A percentile compares a stretch with the other conserved stretches of the same genome.
These are phyloP conservation scores for Dicrostonyx torquatus DNA, from an alignment of 2,797 vertebrate species.

Conservation along the genomic window DNA sequence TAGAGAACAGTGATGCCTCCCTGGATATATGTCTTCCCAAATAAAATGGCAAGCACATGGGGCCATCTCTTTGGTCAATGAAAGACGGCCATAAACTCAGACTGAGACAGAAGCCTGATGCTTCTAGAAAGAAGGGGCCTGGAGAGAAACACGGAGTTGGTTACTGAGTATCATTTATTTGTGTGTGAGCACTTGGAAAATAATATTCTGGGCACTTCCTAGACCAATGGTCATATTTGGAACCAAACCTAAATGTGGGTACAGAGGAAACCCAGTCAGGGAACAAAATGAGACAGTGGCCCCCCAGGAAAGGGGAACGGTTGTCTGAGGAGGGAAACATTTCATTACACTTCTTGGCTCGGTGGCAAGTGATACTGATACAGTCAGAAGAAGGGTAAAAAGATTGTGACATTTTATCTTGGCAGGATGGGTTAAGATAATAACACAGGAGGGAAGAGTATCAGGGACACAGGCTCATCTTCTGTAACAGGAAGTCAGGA, in stretches of 20 bases:
- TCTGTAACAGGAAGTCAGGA: constrained; percentile 43
- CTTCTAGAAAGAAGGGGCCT: not conserved
- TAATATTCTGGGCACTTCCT: not conserved
- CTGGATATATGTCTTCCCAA: not conserved
- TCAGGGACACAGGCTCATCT: not conserved
- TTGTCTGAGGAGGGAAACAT: not conserved
- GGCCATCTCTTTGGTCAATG: not conserved
- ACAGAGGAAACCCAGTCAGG: not conserved
- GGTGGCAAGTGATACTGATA: not conserved
- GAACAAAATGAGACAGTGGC: not conserved
- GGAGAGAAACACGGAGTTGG: not conserved
- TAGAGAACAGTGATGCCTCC: not conserved
- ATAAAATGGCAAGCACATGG: not conserved
- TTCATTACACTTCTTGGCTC: not conserved
- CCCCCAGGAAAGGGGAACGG: not conserved
- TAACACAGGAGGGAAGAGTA: not conserved
- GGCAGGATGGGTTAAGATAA: not conserved
- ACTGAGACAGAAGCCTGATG: not conserved
- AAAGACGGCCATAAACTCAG: not conserved
- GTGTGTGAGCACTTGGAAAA: not conserved
- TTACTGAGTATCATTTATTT: not conserved
- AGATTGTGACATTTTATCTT: not conserved
- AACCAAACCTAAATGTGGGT: not conserved
- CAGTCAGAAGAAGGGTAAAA: not conserved
- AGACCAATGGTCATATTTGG: not conserved